Percentiles rank a stretch among this genome's conserved stretches.
Conservation (phyloP, 2,797 vertebrate species). For the Epinephelus malabaricus region DNA sequence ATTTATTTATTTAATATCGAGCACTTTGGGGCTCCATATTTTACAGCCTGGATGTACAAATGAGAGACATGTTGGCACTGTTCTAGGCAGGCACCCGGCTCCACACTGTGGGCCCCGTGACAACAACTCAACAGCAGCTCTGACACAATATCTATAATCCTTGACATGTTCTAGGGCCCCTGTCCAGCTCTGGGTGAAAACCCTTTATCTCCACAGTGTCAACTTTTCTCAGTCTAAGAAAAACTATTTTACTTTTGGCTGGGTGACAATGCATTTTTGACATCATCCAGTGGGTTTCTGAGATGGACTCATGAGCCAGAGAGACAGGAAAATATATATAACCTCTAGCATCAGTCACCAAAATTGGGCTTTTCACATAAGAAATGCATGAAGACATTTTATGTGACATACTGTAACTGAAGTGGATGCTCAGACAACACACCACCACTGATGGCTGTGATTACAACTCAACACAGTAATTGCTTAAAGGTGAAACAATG, state of each 20-base stretch:
- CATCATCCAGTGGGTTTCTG: constrained; percentile 43
- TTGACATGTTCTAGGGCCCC: constrained; percentile 54
- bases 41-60: constrained; percentile 22
- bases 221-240: constrained; percentile 52
- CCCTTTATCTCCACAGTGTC: constrained; percentile 58
- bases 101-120: constrained; percentile 37
- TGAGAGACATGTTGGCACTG: constrained; percentile 28
- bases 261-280: constrained; percentile 50
- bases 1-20: constrained; percentile 10
- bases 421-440: constrained; percentile 23
- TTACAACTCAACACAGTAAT: constrained; percentile 11
- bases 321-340: constrained; percentile 27
- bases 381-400: constrained; percentile 14
- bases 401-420: constrained; percentile 3
- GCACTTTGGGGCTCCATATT: constrained; percentile 3
- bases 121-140: constrained; percentile 52
- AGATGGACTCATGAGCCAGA: constrained; percentile 8
- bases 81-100: constrained; percentile 11
- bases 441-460: not conserved
- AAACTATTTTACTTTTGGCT: constrained; percentile 53
- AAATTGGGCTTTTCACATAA: constrained; percentile 12
- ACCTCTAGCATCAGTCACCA: constrained; percentile 5
- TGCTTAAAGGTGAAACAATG: constrained; percentile 48
- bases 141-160: constrained; percentile 66
- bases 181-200: constrained; percentile 56